phyloP scores from a whole-genome alignment of 2,113 vertebrate genomes.

The Pithys albifrons region DNA sequence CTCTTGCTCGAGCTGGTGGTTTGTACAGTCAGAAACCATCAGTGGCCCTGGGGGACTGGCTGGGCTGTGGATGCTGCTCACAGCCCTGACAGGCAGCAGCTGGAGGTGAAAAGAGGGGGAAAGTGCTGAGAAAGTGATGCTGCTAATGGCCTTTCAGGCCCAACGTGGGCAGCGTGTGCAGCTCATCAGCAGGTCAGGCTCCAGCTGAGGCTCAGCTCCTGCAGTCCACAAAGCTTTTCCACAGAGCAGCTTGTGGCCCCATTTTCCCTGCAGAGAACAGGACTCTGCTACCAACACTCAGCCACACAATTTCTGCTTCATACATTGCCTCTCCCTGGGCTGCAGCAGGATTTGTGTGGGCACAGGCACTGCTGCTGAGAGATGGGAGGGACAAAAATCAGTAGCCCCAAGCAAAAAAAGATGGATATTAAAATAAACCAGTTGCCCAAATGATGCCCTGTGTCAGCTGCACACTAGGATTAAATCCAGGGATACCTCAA shows the following conservation, averaged over 20 bases:
- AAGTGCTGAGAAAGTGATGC: conserved; percentile 1
- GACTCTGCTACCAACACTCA: conserved; percentile 3
- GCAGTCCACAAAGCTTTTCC: conserved; percentile 19
- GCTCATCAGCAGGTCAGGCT: conserved; percentile 25
- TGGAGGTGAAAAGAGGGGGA: neutral
- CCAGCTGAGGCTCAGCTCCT: neutral
- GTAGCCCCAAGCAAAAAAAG: neutral
- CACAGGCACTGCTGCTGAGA: neutral
- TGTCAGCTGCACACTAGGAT: neutral
- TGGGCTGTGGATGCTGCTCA: neutral
- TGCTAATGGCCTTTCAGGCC: conserved; percentile 19
- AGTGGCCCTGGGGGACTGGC: neutral
- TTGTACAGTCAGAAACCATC: neutral
- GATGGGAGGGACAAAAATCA: neutral
- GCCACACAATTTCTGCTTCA: neutral
- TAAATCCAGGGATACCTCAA: neutral
- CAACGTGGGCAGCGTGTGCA: neutral
- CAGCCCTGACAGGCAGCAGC: neutral
- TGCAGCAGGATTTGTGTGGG: conserved; percentile 10
- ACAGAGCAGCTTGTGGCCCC: conserved; percentile 63
- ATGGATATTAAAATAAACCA: conserved; percentile 1
- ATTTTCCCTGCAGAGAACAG: conserved; percentile 54
- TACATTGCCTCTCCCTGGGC: neutral
- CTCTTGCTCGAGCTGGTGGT: neutral
- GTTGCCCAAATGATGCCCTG: neutral